Percentiles rank a stretch among this genome's conserved stretches.
Evolutionary conservation across 2,113 vertebrate genomes (phyloP).

Genomic region (Vidua macroura): DNA sequence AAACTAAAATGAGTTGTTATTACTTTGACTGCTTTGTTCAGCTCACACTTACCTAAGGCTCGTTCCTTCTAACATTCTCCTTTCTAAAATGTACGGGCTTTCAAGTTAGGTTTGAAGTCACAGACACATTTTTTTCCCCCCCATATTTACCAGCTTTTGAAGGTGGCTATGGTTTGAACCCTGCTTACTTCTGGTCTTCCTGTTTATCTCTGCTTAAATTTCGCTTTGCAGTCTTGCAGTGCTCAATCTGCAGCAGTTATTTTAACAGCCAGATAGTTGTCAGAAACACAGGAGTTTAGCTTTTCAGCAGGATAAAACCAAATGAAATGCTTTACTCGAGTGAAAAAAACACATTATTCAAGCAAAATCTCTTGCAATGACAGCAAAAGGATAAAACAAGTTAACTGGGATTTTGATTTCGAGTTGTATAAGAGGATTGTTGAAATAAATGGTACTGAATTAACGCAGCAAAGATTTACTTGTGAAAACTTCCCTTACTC

Average conservation of each 20-base stretch:
- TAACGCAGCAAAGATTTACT: not conserved
- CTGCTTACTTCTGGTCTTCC: not conserved
- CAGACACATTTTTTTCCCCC: rapidly evolving
- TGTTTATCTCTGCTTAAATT: constrained; percentile 10
- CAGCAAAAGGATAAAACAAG: not conserved
- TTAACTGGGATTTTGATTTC: not conserved
- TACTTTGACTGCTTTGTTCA: not conserved
- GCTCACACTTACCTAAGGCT: not conserved
- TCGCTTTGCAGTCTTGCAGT: not conserved
- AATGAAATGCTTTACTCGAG: not conserved
- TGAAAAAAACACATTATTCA: not conserved
- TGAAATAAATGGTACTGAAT: constrained; percentile 2
- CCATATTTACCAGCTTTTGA: not conserved
- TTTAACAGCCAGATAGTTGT: not conserved
- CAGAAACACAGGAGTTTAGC: not conserved
- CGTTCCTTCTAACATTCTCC: not conserved
- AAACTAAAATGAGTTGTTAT: not conserved
- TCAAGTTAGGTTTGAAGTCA: not conserved
- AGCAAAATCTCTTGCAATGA: not conserved
- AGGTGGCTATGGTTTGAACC: not conserved
- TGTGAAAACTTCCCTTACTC: not conserved
- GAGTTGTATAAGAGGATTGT: not conserved
- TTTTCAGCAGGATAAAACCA: not conserved
- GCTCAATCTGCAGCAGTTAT: not conserved
- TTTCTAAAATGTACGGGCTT: not conserved